These are phyloP conservation scores for Boulengeromyrus knoepffleri DNA, from an alignment of 2,113 vertebrate species.

Conservation along the genomic window DNA sequence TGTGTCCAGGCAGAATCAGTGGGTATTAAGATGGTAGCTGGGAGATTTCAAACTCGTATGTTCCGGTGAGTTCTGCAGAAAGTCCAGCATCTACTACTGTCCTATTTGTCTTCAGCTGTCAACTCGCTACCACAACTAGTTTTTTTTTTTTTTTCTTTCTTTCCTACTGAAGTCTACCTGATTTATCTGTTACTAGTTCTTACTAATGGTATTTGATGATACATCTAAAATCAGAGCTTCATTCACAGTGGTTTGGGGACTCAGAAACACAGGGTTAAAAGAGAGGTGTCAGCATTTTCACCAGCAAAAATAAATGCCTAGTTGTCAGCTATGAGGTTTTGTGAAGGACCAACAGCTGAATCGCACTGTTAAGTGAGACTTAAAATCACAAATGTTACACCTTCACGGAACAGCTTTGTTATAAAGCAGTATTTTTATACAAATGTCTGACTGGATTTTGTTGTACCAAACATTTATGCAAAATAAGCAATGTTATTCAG, in stretches of 20 bases:
- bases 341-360: neutral
- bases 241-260: neutral
- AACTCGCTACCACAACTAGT: neutral
- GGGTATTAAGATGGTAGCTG: neutral
- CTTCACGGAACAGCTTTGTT: neutral
- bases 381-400: neutral
- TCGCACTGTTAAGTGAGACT: neutral
- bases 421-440: neutral
- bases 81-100: neutral
- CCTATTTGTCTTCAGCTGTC: neutral
- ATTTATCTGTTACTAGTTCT: neutral
- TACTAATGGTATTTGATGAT: neutral
- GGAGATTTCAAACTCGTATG: neutral
- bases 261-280: neutral
- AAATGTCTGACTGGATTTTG: neutral
- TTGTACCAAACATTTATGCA: neutral
- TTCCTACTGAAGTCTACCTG: neutral
- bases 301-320: neutral
- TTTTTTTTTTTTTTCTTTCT: neutral
- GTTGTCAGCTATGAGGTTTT: neutral
- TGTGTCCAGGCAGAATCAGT: neutral
- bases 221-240: neutral
- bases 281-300: neutral
- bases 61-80: neutral
- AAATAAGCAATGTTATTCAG: neutral